Conservation (phyloP, 2,888 invertebrate genomes). For the Cotesia congregata region DNA sequence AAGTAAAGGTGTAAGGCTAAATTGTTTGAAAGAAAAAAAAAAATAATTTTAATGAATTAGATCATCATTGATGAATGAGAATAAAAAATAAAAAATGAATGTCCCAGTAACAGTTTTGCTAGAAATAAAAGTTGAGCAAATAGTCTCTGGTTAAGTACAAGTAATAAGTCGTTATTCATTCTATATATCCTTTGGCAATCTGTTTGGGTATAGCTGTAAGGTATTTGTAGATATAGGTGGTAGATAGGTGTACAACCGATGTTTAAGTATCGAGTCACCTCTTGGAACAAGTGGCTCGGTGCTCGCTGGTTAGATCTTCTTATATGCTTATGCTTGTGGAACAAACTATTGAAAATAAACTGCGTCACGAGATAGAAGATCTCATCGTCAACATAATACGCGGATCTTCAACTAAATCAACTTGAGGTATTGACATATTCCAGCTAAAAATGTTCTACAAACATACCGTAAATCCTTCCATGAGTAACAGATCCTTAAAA, state of each 20-base stretch:
- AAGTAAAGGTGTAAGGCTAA: background rate
- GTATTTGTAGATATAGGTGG: slow-evolving; percentile 29
- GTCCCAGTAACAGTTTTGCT: too few relatives aligned
- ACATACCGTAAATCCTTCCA: background rate
- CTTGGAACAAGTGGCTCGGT: slow-evolving; percentile 10
- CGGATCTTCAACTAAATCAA: slow-evolving; percentile 6
- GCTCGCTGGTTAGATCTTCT: too few relatives aligned
- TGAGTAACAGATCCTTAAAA: background rate
- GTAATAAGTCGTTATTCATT: background rate
- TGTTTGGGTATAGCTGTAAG: background rate
- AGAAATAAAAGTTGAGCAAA: too few relatives aligned
- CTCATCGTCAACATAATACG: background rate
- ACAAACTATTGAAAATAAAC: background rate
- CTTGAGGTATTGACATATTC: slow-evolving; percentile 1
- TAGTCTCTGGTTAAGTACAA: background rate
- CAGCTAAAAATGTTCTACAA: background rate
- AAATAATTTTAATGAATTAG: too few relatives aligned
- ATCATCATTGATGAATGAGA: too few relatives aligned
- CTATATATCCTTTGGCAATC: background rate
- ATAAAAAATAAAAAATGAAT: too few relatives aligned
- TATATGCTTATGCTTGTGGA: too few relatives aligned
- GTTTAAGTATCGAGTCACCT: slow-evolving; percentile 49
- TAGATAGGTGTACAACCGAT: slow-evolving; percentile 44
- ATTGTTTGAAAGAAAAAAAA: too few relatives aligned
- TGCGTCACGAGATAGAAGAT: background rate